These are phyloP conservation scores for Drosophila serrata DNA, from an alignment of 1,140 invertebrate genomes.

Conservation along the genomic window DNA sequence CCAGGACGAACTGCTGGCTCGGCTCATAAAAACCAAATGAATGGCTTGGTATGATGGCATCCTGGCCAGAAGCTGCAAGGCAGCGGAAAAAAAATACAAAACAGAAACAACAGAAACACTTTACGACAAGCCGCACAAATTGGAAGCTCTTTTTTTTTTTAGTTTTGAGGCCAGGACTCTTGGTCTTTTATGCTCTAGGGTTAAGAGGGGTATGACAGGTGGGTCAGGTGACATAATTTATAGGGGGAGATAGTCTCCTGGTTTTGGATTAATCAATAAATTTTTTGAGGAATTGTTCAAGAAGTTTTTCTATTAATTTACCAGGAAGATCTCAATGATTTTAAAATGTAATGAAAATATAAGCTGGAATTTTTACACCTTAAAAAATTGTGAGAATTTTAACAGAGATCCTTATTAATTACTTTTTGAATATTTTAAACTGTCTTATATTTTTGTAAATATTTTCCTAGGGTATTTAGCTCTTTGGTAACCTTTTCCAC, in stretches of 20 bases:
- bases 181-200: background rate
- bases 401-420: too few relatives aligned
- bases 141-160: constrained; percentile 71
- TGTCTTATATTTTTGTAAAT: background rate
- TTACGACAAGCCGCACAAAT: constrained; percentile 83
- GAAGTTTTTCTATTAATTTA: background rate
- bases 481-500: background rate
- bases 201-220: constrained; percentile 4
- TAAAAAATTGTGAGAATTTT: background rate
- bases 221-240: background rate
- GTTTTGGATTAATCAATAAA: background rate
- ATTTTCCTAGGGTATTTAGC: constrained; percentile 36
- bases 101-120: constrained; percentile 70
- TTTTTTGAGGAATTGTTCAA: background rate
- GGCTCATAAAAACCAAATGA: constrained; percentile 82
- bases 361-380: background rate
- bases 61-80: constrained; percentile 27
- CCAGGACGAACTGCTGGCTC: constrained; percentile 63
- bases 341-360: background rate
- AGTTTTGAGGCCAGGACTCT: constrained; percentile 29
- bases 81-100: constrained; percentile 31
- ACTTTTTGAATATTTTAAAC: background rate
- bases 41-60: constrained; percentile 27
- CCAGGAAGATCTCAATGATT: background rate
- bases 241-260: background rate